These are phyloP conservation scores for Crocodylus rhombifer DNA, from an alignment of 2,797 vertebrate species.

Conservation along the genomic window DNA sequence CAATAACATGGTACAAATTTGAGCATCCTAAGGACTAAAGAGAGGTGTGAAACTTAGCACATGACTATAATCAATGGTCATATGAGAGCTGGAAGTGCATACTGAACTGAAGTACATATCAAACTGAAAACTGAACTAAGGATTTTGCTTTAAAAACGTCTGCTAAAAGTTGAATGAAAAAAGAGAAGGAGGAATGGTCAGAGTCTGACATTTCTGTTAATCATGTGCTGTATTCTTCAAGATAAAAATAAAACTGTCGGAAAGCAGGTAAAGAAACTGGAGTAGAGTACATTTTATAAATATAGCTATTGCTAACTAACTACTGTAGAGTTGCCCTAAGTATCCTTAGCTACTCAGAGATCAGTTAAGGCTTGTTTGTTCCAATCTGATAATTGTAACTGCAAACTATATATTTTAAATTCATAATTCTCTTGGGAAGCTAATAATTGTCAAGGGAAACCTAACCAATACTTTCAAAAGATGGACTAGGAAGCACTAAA, in stretches of 20 bases:
- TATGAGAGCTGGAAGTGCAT: background rate
- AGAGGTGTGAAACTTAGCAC: background rate
- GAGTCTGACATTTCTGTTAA: background rate
- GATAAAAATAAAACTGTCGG: background rate
- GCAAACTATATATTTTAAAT: background rate
- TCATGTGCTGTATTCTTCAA: background rate
- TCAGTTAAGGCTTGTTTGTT: background rate
- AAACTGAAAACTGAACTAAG: background rate
- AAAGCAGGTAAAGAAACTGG: background rate
- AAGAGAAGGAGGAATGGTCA: background rate
- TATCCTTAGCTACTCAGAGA: background rate
- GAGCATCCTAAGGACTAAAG: background rate
- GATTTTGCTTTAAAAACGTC: background rate
- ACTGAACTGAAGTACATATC: background rate
- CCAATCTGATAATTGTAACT: conserved; percentile 42
- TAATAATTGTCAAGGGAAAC: background rate
- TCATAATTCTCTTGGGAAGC: conserved; percentile 31
- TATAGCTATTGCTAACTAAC: conserved; percentile 15
- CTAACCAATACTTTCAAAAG: no score
- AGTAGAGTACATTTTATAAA: background rate
- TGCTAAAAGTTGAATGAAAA: background rate
- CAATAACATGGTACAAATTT: background rate
- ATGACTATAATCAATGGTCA: background rate
- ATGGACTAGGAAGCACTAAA: no score
- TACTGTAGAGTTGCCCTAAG: background rate